Conservation (phyloP, 2,888 invertebrate genomes). For the Notocelia uddmanniana region DNA sequence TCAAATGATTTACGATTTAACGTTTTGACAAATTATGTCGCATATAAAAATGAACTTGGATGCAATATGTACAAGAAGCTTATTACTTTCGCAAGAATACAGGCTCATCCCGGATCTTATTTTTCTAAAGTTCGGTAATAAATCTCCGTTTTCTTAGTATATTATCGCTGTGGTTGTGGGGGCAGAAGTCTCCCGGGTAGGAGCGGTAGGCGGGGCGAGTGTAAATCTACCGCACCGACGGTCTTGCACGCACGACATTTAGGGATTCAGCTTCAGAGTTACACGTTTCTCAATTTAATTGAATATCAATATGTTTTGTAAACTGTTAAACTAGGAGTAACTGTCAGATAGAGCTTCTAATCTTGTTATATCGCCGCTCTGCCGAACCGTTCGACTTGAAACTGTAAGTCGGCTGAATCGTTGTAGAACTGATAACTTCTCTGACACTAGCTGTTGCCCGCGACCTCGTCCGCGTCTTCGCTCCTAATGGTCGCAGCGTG, state of each 20-base stretch:
- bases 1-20: no score
- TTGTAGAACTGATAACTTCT: no score
- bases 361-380: no score
- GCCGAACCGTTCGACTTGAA: no score
- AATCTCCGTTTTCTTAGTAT: not conserved
- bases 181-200: not conserved
- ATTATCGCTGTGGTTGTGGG: conserved; percentile 8
- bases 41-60: not conserved
- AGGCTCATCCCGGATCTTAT: not conserved
- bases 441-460: no score
- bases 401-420: no score
- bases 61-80: not conserved
- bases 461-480: no score
- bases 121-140: conserved; percentile 17
- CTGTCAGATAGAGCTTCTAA: no score
- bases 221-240: conserved; percentile 7
- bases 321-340: no score
- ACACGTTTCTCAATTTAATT: no score
- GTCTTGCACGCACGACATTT: not conserved
- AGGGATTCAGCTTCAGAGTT: not conserved
- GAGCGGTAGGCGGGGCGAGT: not conserved
- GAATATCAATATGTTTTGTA: not conserved
- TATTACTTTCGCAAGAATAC: conserved; percentile 8
- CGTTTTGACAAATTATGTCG: no score
- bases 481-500: no score